These are phyloP conservation scores for Cephalopterus ornatus DNA, from an alignment of 2,113 vertebrate genomes.

Conservation along the genomic window DNA sequence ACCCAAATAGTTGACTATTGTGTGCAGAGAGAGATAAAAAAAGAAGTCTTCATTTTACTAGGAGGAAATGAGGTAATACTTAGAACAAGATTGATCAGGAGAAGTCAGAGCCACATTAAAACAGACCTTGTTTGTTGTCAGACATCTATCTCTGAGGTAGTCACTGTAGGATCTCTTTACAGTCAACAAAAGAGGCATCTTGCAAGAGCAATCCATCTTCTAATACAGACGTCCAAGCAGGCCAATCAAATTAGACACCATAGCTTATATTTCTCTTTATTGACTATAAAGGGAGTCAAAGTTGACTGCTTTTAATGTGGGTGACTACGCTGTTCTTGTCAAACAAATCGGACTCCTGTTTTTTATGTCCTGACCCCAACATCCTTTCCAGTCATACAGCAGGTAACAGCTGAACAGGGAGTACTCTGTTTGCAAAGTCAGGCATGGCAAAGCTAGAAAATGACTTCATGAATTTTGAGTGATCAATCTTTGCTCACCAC, in stretches of 20 bases:
- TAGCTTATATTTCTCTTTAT: neutral
- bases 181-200: neutral
- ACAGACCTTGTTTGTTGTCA: neutral
- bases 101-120: neutral
- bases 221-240: neutral
- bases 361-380: neutral
- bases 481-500: neutral
- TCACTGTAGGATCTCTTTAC: neutral
- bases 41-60: neutral
- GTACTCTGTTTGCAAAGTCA: neutral
- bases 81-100: neutral
- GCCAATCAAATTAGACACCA: accelerated
- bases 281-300: neutral
- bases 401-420: neutral
- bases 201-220: neutral
- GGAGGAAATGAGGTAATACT: neutral
- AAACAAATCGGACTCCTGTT: neutral
- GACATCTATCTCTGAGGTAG: neutral
- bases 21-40: neutral
- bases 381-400: neutral
- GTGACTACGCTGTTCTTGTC: neutral
- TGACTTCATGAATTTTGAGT: neutral
- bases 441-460: neutral
- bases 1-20: neutral
- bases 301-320: neutral